Base-by-base conservation (phyloP, 2,797 vertebrate species). In the Bufotes viridis region DNA sequence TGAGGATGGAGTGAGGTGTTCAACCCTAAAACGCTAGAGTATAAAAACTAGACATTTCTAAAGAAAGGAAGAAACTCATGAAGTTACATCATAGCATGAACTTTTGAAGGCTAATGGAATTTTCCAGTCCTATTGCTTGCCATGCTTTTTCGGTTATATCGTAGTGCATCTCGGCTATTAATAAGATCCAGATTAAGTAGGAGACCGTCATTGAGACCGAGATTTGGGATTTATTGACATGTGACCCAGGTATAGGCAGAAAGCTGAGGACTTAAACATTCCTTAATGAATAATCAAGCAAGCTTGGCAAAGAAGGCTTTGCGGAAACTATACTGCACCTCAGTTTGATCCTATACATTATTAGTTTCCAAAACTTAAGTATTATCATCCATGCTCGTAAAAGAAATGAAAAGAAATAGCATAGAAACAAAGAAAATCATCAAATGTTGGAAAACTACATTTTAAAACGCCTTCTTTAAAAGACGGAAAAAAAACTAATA, bases 231-330 rank as follows among this genome's bases (percentile, higher is more conserved):
- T 78, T 67, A 65, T 78, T 78, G 57, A 78, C 84, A 86, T 80
- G 24, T 79, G 63, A 85, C 60, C 74, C 18, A 29, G 2, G 24
- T 67, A 67, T 53, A 79, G 58, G 24, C 49, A 67, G 60, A 79
- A 55, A 53, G 57, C n/a, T 67, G 84, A 17, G 67, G 74, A 78
- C 24, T 55, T 67, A 11, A 17, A 67, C 42, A 53, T 65, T 65
- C 49, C 55, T 42, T 78, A 85, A 78, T 78, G 84, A 65, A 85
- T 85, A 85, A 86, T 65, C 57, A 82, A 70, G 81, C 60, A 65
- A 11, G 26, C 26, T 42, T 17, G 1, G 69, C 15, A 72, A 17
- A 72, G 24, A 69, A 42, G 14, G 17, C 69, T 18, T 72, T 34
- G 26, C 18, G 3, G 29, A 72, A 34, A 17, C 69, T 42, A 72